Base-by-base conservation (phyloP, 2,113 vertebrate species). In the Arothron firmamentum region DNA sequence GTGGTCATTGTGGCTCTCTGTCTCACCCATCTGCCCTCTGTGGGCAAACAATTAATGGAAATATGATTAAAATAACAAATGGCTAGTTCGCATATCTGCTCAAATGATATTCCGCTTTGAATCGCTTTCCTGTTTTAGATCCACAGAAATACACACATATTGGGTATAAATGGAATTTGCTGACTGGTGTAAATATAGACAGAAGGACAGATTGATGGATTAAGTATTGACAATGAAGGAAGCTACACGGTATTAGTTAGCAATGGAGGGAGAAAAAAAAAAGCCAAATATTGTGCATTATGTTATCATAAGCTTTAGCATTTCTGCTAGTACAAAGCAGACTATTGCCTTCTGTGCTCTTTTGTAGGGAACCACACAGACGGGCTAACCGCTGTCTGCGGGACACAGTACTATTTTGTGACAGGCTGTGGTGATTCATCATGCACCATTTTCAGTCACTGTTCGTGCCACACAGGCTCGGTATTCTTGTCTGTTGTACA, bases 1-100 rank as follows among this genome's bases (percentile, higher is more conserved):
- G 80, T 88, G 81, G 79, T 81, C 75, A 74, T 86, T 87, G 88
- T 88, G 75, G 47, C 77, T 63, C 59, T 57, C 70, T 28, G 59
- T 73, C 65, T 49, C 45, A 6, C 45, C 45, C 45, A 17, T 65
- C 74, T 70, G 67, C 68, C 56, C 73, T 77, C 46, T 8, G 16
- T 9, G 52, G 52, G 14, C 5, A 9, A n/a, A 17, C 25, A 53
- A n/a, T 17, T 28, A n/a, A 34, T 28, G 16, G 31, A 53, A 53
- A n/a, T 31, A 34, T 53, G 17, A 17, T 31, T n/a, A 34, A 31
- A 53, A 53, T 5, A 17, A 17, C 6, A 47, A 47, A 17, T 47
- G 45, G 45, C 45, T 11, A 11, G 34, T 38, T 38, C 11, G 34
- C 34, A 38, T 38, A 38, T 38, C 9, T 38, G 34, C 9, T 38